Conservation (phyloP, 2,797 vertebrate species). For the Sebastes paucispinis region DNA sequence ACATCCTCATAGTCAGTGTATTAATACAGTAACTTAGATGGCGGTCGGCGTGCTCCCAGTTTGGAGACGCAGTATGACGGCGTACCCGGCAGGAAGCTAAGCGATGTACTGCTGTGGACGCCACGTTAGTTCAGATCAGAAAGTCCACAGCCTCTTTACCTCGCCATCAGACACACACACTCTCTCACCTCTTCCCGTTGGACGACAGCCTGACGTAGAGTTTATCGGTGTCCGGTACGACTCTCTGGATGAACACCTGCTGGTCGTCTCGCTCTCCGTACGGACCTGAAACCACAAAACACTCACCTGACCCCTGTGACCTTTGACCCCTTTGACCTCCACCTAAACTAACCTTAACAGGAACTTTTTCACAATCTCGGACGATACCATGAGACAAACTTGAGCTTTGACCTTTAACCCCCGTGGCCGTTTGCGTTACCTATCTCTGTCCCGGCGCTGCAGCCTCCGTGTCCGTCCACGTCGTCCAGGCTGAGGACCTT, state of each 20-base stretch:
- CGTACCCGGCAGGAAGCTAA: too few species aligned
- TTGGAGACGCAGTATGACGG: too few species aligned
- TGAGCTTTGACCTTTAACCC: not conserved
- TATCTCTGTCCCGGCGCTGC: constrained; percentile 89
- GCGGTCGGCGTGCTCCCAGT: too few species aligned
- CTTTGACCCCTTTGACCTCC: not conserved
- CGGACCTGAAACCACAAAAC: constrained; percentile 78
- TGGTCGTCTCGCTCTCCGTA: constrained; percentile 92
- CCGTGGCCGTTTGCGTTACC: constrained; percentile 66
- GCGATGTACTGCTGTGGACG: too few species aligned
- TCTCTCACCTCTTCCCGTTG: constrained; percentile 87
- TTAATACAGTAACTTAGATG: too few species aligned
- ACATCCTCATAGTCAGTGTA: too few species aligned
- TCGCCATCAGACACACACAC: not conserved
- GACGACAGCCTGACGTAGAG: constrained; percentile 92
- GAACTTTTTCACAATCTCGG: too few species aligned
- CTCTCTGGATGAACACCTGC: constrained; percentile 93
- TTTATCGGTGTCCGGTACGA: constrained; percentile 90
- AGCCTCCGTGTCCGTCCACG: constrained; percentile 86
- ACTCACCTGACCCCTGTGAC: not conserved
- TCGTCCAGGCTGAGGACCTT: constrained; percentile 92
- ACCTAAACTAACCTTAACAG: not conserved
- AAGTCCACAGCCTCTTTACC: too few species aligned
- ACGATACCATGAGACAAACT: too few species aligned
- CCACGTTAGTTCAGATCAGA: too few species aligned